Evolutionary conservation across 2,888 invertebrate genomes (phyloP), one percentile per base, ranked within the genome.

Genomic region (Pyrrhosoma nymphula): DNA sequence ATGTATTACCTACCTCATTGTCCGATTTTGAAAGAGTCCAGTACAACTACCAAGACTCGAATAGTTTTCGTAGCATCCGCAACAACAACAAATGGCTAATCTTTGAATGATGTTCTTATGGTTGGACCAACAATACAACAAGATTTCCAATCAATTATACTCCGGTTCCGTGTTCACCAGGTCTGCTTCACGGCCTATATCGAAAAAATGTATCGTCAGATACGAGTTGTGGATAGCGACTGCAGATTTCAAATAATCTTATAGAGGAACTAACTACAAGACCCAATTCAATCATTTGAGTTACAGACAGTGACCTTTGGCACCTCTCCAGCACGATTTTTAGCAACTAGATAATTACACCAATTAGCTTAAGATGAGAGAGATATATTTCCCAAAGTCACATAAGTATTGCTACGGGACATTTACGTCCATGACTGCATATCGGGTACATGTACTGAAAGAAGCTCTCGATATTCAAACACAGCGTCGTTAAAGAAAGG

Each of bases 111-210:
- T 14, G 82, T 96, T 75, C 75, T 75, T 30, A 75, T 75, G 75
- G 95, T 96, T 2, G 97, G 96, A 0, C 96, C 96, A 0, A 95
- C 95, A 0, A 95, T 96, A 55, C 96, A 96, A 93, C 95, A 96
- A 20, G 96, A 96, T 30, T 20, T 75, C 26, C 30, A n/a, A 23
- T n/a, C 96, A 0, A 96, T 96, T 75, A 47, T 96, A 0, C 12
- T 96, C 0, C 95, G 96, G 35, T 96, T 96, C 96, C 95, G 96
- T 35, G 95, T 95, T 2, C 95, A 96, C 91, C 75, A 95, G 12
- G 96, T 96, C 60, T 96, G 96, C 14, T 89, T 96, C 14, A 96
- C 95, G 18, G 96, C 96, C 4, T 96, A 96, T 93, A 95, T 97
- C 75, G 75, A 30, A 60, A 91, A 91, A 91, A 91, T 91, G 55